These are phyloP conservation scores for Diaperis boleti DNA, from an alignment of 2,888 invertebrate genomes.

Conservation along the genomic window DNA sequence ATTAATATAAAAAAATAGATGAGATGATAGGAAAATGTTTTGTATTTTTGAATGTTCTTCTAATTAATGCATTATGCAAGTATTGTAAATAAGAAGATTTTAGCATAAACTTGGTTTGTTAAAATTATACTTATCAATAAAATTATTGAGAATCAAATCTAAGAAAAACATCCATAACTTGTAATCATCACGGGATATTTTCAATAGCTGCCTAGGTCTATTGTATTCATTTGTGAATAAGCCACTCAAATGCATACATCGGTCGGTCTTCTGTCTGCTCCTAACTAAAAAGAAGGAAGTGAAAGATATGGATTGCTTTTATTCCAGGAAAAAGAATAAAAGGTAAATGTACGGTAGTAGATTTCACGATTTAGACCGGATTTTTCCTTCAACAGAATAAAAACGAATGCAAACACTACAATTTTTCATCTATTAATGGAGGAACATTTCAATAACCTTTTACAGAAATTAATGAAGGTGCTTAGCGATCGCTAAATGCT, in stretches of 20 bases:
- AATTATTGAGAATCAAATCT: too few species aligned
- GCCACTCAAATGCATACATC: conserved; percentile 37
- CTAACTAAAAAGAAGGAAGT: conserved; percentile 40
- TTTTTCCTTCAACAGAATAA: conserved; percentile 47
- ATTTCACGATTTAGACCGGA: conserved; percentile 45
- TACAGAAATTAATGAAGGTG: conserved; percentile 46
- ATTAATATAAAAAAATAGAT: neutral
- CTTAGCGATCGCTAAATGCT: conserved; percentile 26
- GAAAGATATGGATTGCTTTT: conserved; percentile 48
- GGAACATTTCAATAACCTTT: conserved; percentile 49
- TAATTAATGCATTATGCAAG: too few species aligned
- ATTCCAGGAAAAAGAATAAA: conserved; percentile 43
- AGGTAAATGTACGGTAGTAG: conserved; percentile 39
- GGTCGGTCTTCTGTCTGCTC: conserved; percentile 23
- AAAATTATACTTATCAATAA: too few species aligned
- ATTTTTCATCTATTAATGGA: conserved; percentile 53
- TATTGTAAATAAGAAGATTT: too few species aligned
- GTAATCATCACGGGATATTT: too few species aligned
- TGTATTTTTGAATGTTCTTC: too few species aligned
- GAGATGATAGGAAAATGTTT: neutral
- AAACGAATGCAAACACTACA: conserved; percentile 49
- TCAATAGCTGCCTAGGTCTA: too few species aligned
- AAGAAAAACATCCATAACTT: too few species aligned
- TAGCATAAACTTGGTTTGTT: too few species aligned
- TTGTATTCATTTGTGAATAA: too few species aligned